Evolutionary conservation across 2,113 vertebrate species (phyloP).

Genomic region (Pteronura brasiliensis): DNA sequence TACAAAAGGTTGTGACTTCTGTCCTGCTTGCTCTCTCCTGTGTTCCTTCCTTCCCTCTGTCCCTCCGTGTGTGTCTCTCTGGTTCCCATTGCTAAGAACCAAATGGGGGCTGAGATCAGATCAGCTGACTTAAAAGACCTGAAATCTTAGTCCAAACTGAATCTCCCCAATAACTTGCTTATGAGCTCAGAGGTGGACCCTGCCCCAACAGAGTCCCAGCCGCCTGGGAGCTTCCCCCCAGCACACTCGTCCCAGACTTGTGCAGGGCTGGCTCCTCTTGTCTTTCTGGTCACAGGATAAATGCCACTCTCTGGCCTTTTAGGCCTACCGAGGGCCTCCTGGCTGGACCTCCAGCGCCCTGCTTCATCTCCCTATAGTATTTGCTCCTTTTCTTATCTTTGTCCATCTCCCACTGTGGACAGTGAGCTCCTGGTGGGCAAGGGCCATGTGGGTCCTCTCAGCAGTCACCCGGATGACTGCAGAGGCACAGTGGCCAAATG

Average conservation of each 20-base stretch:
- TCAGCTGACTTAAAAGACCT: background rate
- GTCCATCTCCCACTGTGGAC: background rate
- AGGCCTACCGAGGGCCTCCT: background rate
- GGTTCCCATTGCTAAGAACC: background rate
- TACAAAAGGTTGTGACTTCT: background rate
- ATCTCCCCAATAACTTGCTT: background rate
- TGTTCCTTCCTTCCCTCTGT: background rate
- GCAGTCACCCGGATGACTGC: background rate
- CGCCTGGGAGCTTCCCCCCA: background rate
- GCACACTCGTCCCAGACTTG: background rate
- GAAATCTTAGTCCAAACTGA: background rate
- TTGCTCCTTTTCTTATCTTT: background rate
- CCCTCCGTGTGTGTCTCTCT: no score
- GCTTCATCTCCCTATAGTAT: background rate
- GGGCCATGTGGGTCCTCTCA: background rate
- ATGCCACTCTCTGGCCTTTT: no score
- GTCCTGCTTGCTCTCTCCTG: background rate
- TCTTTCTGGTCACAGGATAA: background rate
- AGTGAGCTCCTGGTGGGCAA: background rate
- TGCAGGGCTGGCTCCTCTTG: background rate
- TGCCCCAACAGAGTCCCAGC: background rate
- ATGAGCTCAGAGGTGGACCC: background rate
- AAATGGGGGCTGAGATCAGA: no score
- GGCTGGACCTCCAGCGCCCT: background rate
- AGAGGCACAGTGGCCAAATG: background rate